Evolutionary conservation across 1,140 invertebrate species (phyloP).

Genomic region (Rhagoletis pomonella): DNA sequence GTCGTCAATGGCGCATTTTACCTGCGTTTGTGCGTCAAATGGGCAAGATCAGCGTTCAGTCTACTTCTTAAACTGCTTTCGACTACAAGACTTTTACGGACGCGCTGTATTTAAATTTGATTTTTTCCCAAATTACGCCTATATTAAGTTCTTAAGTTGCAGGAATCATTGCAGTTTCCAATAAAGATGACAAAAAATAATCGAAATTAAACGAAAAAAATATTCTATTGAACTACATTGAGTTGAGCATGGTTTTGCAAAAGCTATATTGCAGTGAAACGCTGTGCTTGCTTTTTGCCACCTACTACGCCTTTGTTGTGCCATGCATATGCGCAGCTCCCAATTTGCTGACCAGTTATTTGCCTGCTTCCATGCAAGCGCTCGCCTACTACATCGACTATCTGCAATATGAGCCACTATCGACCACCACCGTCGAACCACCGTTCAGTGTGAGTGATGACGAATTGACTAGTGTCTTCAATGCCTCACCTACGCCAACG

Average conservation of each 20-base stretch:
- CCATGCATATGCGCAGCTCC: neutral
- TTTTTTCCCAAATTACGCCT: no score
- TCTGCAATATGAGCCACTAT: constrained; percentile 72
- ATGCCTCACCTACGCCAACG: constrained; percentile 57
- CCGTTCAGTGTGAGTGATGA: constrained; percentile 63
- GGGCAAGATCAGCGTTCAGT: constrained; percentile 8
- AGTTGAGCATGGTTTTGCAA: neutral
- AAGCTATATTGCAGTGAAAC: neutral
- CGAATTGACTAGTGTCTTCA: constrained; percentile 56
- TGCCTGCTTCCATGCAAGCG: constrained; percentile 72
- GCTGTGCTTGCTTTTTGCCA: neutral
- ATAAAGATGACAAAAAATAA: constrained; percentile 12
- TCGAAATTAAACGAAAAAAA: neutral
- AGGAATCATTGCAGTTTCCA: neutral
- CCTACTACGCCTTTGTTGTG: neutral
- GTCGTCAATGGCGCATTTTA: constrained; percentile 3
- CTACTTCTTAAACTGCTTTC: constrained; percentile 31
- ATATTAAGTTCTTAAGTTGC: neutral
- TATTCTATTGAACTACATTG: neutral
- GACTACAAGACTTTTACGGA: neutral
- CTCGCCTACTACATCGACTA: constrained; percentile 72
- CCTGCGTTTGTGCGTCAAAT: constrained; percentile 19
- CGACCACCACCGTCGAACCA: constrained; percentile 68
- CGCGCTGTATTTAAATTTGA: neutral
- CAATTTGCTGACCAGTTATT: constrained; percentile 67